Percentiles rank a stretch among this genome's conserved stretches.
Conservation (phyloP, 53 echinoderm and acorn worm species). For the Mesocentrotus franciscanus region DNA sequence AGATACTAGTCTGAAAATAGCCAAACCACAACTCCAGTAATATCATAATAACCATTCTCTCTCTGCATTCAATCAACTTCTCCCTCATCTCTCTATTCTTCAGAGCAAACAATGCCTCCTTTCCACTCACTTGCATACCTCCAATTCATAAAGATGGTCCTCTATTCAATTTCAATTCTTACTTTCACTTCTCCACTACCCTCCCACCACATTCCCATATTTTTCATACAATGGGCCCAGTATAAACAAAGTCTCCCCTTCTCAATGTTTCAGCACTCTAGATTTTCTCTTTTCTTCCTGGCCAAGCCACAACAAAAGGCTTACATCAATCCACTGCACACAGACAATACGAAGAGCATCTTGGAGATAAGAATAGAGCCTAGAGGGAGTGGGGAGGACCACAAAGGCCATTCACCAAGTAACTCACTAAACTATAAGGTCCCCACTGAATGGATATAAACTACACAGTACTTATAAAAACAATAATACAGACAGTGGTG, state of each 20-base stretch:
- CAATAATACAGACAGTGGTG: background rate
- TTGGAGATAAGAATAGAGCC: slow-evolving; percentile 39
- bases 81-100: slow-evolving; percentile 1
- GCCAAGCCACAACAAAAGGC: slow-evolving; percentile 19
- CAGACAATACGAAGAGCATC: slow-evolving; percentile 22
- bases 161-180: slow-evolving; percentile 5
- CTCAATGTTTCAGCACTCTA: background rate
- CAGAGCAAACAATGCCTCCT: background rate
- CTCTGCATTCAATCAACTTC: background rate
- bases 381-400: background rate
- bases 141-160: background rate
- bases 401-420: slow-evolving; percentile 5
- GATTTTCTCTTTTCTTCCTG: background rate
- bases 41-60: background rate
- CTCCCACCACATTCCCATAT: background rate
- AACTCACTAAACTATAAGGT: slow-evolving; percentile 6
- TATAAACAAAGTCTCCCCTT: background rate
- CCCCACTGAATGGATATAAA: background rate
- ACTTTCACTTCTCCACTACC: slow-evolving; percentile 40
- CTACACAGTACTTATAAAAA: background rate
- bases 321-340: background rate
- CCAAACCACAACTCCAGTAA: slow-evolving; percentile 20
- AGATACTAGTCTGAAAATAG: slow-evolving; percentile 6
- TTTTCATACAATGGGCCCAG: background rate
- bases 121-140: background rate